Evolutionary conservation across 2,888 invertebrate genomes (phyloP).

Genomic region (Empis stercorea): DNA sequence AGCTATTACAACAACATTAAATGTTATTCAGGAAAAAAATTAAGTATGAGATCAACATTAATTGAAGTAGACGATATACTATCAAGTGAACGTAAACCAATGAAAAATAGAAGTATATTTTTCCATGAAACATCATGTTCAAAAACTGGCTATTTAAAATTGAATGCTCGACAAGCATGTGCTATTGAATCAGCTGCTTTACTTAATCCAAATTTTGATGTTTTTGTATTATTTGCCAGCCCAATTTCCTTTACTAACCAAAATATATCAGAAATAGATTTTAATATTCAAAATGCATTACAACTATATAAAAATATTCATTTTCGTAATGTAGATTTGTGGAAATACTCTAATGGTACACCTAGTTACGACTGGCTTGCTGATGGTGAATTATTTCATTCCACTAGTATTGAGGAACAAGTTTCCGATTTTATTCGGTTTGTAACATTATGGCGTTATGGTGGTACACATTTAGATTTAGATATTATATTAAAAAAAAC

Average conservation of each 20-base stretch:
- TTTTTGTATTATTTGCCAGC: constrained; percentile 30
- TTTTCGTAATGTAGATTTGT: constrained; percentile 26
- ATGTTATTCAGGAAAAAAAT: neutral
- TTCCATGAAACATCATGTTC: constrained; percentile 35
- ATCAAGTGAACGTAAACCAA: constrained; percentile 21
- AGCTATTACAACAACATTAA: no score
- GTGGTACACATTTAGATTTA: constrained; percentile 63
- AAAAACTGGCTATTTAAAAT: neutral
- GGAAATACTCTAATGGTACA: constrained; percentile 26
- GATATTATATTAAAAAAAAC: constrained; percentile 52
- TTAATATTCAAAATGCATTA: no score
- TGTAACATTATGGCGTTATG: constrained; percentile 51
- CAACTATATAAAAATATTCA: constrained; percentile 25
- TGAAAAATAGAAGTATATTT: constrained; percentile 27
- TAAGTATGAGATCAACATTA: neutral
- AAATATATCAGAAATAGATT: no score
- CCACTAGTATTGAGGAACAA: constrained; percentile 25
- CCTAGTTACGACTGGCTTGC: constrained; percentile 28
- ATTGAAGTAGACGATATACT: constrained; percentile 19
- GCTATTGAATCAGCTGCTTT: constrained; percentile 33
- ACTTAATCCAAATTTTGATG: constrained; percentile 26
- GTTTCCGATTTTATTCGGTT: constrained; percentile 28
- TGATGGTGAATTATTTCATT: constrained; percentile 23
- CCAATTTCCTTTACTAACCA: constrained; percentile 16
- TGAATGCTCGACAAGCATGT: constrained; percentile 31